Evolutionary conservation across 2,888 invertebrate genomes (phyloP), one percentile per base, ranked within the genome.

Genomic region (Diadegma fenestrale): DNA sequence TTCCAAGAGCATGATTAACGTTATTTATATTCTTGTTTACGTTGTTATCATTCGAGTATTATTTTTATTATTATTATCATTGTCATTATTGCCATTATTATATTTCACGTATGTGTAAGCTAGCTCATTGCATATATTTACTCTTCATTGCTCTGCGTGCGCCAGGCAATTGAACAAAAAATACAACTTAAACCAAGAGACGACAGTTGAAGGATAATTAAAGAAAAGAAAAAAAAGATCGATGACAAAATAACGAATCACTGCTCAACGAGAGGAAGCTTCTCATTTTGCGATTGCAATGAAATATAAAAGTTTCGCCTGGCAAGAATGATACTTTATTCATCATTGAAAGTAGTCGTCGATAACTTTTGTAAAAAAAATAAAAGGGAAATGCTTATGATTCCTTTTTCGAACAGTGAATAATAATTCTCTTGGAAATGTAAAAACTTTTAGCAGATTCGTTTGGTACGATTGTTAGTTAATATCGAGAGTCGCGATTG

Each of bases 141-240:
- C 83, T 84, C 86, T 87, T 86, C 80, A 88, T 86, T 88, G 87
- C 89, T 87, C 88, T 86, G 89, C 89, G 89, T 90, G 91, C 43
- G 63, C 43, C 48, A 43, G 22, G 43, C 51, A 61, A 75, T 33
- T 68, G n/a, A 41, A 64, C 41, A 45, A 78, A 19, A n/a, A 69
- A 33, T 30, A 30, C 48, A 48, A 17, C 58, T 48, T 33, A 33
- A 33, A 8, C 37, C 22, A 30, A 45, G 58, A 33, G 33, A 77
- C 66, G 72, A 66, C 43, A 66, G 71, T 63, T 30, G 4, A 22
- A 48, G 17, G 43, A 82, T 17, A 6, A 72, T 33, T 33, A 7
- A 71, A 19, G 30, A 54, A 48, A 68, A 43, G 37, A 41, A 10
- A 4, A 10, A 4, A 26, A 17, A 30, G 30, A 76, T 41, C n/a